phyloP scores from a whole-genome alignment of 1,140 invertebrate species.

The Argopecten irradians region DNA sequence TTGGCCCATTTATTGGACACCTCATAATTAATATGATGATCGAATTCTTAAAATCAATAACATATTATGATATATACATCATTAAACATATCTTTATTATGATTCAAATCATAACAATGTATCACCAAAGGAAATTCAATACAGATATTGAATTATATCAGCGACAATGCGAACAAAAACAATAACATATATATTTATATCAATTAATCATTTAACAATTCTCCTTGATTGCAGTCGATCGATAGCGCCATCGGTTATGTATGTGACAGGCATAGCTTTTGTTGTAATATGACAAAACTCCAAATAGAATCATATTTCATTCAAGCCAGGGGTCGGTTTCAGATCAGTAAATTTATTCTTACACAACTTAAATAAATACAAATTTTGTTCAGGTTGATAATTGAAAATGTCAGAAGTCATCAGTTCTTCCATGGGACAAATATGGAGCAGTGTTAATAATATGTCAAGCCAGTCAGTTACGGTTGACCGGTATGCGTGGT shows the following conservation, averaged over 20 bases:
- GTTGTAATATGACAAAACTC: neutral
- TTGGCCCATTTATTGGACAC: no score
- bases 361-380: constrained; percentile 12
- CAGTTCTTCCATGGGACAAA: neutral
- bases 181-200: neutral
- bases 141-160: neutral
- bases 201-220: neutral
- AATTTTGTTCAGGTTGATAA: neutral
- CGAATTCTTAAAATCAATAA: no score
- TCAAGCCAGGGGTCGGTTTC: neutral
- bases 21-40: no score
- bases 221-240: neutral
- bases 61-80: no score
- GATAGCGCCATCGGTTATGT: neutral
- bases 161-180: neutral
- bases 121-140: neutral
- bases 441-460: no score
- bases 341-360: constrained; percentile 3
- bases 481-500: neutral
- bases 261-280: neutral
- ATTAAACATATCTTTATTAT: no score
- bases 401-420: neutral
- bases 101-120: neutral
- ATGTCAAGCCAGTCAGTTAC: neutral
- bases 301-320: neutral